These are phyloP conservation scores for Drosophila paramelanica DNA, from an alignment of 2,888 invertebrate genomes.

Conservation along the genomic window DNA sequence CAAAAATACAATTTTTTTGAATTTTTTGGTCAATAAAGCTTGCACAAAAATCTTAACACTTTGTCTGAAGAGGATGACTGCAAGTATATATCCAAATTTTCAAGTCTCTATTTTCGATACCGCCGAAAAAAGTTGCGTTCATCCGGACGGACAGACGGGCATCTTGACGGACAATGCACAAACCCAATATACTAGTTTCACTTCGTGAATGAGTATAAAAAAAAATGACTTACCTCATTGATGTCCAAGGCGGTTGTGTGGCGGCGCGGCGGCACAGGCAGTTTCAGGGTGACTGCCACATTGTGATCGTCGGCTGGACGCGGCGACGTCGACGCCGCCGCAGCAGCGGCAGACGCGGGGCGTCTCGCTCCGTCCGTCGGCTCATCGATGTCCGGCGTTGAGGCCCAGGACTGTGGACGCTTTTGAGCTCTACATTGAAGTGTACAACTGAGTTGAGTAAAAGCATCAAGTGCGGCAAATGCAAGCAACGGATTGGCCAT, in stretches of 20 bases:
- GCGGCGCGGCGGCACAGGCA: slow-evolving; percentile 89
- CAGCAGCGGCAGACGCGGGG: slow-evolving; percentile 7
- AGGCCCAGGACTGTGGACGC: slow-evolving; percentile 90
- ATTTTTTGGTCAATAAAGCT: no score
- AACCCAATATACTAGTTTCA: no score
- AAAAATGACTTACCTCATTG: slow-evolving; percentile 72
- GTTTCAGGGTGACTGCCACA: slow-evolving; percentile 88
- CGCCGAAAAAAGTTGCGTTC: no score
- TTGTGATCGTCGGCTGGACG: slow-evolving; percentile 86
- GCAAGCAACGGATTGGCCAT: slow-evolving; percentile 44
- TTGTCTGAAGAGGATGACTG: no score
- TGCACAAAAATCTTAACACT: no score
- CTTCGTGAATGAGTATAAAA: no score
- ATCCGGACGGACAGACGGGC: no score
- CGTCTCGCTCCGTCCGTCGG: slow-evolving; percentile 28
- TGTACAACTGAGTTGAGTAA: slow-evolving; percentile 83
- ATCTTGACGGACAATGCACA: no score
- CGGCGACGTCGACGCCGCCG: slow-evolving; percentile 6
- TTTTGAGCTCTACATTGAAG: slow-evolving; percentile 85
- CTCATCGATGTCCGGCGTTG: slow-evolving; percentile 92
- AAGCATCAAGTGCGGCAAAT: slow-evolving; percentile 54
- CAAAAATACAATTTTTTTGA: no score
- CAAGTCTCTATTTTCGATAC: no score
- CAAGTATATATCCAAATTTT: no score
- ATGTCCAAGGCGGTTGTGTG: slow-evolving; percentile 87